Evolutionary conservation across 2,888 invertebrate species (phyloP).

Genomic region (Tachystola acroxantha): DNA sequence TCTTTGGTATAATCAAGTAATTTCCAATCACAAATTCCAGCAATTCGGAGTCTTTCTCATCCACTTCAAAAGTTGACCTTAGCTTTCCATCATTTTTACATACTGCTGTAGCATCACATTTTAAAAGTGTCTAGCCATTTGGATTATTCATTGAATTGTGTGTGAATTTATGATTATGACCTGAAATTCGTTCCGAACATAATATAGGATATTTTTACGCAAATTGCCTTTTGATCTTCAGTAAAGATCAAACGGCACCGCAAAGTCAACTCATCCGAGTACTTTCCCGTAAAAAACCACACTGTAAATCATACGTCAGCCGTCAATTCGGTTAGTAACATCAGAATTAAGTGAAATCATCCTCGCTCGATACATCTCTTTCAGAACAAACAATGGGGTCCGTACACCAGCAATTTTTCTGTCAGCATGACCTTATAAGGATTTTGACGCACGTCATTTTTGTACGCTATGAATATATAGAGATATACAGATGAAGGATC

Average conservation of each 20-base stretch:
- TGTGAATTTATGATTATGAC: too few species aligned
- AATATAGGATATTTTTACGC: background rate
- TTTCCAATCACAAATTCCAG: too few species aligned
- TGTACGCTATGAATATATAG: slow-evolving; percentile 46
- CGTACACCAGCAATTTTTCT: slow-evolving; percentile 47
- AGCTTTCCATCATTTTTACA: too few species aligned
- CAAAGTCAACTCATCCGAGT: background rate
- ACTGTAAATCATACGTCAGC: slow-evolving; percentile 33
- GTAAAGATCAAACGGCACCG: slow-evolving; percentile 1
- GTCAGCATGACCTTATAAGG: slow-evolving; percentile 32
- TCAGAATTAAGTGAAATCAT: slow-evolving; percentile 39
- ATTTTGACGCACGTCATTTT: slow-evolving; percentile 40
- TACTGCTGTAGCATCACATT: too few species aligned
- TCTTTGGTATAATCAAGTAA: too few species aligned
- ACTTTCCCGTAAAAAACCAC: background rate
- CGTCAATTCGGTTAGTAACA: slow-evolving; percentile 24
- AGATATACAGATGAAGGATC: slow-evolving; percentile 56
- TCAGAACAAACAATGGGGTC: slow-evolving; percentile 47
- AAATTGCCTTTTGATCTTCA: background rate
- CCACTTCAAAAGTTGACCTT: too few species aligned
- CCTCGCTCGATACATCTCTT: slow-evolving; percentile 41
- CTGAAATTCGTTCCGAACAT: too few species aligned
- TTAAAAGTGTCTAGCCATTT: too few species aligned
- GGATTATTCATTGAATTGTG: too few species aligned
- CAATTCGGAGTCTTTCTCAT: too few species aligned